Base-by-base conservation (phyloP, 2,797 vertebrate genomes). In the Acanthornis magna region DNA sequence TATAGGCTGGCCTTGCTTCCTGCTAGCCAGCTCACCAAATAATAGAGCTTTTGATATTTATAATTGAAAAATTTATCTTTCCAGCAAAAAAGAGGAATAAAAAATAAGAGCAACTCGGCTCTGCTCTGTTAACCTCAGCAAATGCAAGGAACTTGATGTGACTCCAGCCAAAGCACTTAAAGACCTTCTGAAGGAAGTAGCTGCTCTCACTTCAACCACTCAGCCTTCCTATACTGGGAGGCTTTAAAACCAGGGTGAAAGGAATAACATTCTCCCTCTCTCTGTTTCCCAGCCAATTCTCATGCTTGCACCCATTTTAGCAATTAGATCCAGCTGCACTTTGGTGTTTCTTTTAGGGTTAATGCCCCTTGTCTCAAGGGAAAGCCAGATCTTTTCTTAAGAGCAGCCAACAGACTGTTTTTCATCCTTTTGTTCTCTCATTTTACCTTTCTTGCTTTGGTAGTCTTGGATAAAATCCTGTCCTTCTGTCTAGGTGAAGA, bases 91-190 rank as follows among this genome's bases (percentile, higher is more conserved):
- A 67, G 27, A 84, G 20, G 26, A 85, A 70, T 54, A 71, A n/a
- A n/a, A n/a, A n/a, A n/a, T n/a, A n/a, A n/a, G 27, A 89, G 55
- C 22, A 78, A 54, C 43, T 92, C 32, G 30, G 5, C 4, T 70
- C 43, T 65, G 30, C 63, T 73, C 47, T 79, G 51, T 75, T 86
- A 75, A 87, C 40, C 34, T 91, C 71, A 79, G 74, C 32, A 91
- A 72, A 89, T 76, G 23, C 23, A 63, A 54, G 27, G 34, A 87
- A 58, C 67, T 87, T 85, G 27, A 34, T 38, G 21, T 75, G 55
- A 36, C 62, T 92, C 62, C 71, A 58, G 67, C 13, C 32, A 58
- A 92, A 78, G 54, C 34, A 75, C 38, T 75, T 45, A 55, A 80
- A 32, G 30, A 60, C 20, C n/a, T 60, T 67, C 47, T 54, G 70